These are phyloP conservation scores for Myotis planiceps DNA, from an alignment of 2,797 vertebrate species.

Conservation along the genomic window DNA sequence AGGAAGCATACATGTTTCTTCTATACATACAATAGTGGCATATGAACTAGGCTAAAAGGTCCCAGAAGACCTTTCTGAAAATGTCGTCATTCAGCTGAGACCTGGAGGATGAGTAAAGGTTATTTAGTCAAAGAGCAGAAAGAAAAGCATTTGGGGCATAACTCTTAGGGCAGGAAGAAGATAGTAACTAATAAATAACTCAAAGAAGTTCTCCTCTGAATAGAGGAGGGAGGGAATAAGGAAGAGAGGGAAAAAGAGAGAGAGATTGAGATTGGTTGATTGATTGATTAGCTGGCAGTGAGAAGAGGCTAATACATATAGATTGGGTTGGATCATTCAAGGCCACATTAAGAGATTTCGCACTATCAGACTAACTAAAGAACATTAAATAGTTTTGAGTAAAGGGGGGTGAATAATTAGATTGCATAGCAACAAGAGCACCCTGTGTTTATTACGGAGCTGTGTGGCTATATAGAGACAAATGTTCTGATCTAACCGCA, in stretches of 20 bases:
- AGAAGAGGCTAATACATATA: neutral
- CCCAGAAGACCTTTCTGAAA: neutral
- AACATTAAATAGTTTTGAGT: neutral
- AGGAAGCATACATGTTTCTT: neutral
- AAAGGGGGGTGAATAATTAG: neutral
- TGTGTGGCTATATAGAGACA: neutral
- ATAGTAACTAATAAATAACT: neutral
- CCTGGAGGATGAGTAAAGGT: neutral
- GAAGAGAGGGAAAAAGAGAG: neutral
- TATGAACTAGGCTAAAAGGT: neutral
- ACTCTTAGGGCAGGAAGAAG: neutral
- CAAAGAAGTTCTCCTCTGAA: neutral
- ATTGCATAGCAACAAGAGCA: neutral
- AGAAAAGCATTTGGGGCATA: neutral
- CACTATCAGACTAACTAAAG: neutral
- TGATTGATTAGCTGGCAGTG: neutral
- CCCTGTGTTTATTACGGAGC: neutral
- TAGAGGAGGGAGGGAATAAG: neutral
- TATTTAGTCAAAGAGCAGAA: neutral
- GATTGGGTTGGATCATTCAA: neutral
- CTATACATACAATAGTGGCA: neutral
- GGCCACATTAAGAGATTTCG: neutral
- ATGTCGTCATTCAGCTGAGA: neutral
- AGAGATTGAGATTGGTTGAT: neutral
- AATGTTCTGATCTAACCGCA: neutral